Percentiles rank a stretch among this genome's conserved stretches.
phyloP scores from a whole-genome alignment of 35 echinoderm and acorn worm species.

The Nesometra sesokonis region DNA sequence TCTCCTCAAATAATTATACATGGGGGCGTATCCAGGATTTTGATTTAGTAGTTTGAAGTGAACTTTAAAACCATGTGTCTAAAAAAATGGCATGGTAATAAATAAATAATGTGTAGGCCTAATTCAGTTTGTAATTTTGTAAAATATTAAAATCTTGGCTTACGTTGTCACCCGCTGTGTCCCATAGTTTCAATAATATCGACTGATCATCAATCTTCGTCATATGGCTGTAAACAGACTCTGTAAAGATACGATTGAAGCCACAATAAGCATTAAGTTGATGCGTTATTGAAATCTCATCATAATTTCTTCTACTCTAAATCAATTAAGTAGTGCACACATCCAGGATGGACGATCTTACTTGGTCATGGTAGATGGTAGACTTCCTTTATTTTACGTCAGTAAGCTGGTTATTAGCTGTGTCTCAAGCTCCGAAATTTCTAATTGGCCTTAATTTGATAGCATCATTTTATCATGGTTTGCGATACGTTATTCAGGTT shows the following conservation, averaged over 20 bases:
- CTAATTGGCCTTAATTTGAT: too few relatives aligned
- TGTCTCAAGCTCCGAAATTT: too few relatives aligned
- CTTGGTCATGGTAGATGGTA: background rate
- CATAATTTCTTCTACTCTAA: background rate
- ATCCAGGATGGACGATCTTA: background rate
- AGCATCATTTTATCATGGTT: too few relatives aligned
- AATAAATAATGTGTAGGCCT: too few relatives aligned
- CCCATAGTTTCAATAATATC: slow-evolving; percentile 51
- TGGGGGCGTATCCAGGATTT: too few relatives aligned
- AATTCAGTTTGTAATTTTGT: too few relatives aligned
- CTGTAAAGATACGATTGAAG: slow-evolving; percentile 19
- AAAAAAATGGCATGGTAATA: too few relatives aligned
- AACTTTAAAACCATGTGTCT: too few relatives aligned
- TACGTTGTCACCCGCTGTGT: slow-evolving; percentile 89
- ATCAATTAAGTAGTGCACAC: background rate
- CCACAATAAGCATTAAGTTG: background rate
- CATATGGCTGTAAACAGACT: slow-evolving; percentile 84
- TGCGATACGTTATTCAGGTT: too few relatives aligned
- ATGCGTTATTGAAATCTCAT: background rate
- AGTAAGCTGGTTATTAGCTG: background rate
- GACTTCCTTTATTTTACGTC: background rate
- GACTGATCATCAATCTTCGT: slow-evolving; percentile 76
- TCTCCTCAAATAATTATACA: too few relatives aligned
- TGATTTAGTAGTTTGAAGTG: too few relatives aligned
- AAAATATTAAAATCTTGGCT: slow-evolving; percentile 33